These are phyloP conservation scores for Tribolium madens DNA, from an alignment of 1,140 invertebrate genomes.

Conservation along the genomic window DNA sequence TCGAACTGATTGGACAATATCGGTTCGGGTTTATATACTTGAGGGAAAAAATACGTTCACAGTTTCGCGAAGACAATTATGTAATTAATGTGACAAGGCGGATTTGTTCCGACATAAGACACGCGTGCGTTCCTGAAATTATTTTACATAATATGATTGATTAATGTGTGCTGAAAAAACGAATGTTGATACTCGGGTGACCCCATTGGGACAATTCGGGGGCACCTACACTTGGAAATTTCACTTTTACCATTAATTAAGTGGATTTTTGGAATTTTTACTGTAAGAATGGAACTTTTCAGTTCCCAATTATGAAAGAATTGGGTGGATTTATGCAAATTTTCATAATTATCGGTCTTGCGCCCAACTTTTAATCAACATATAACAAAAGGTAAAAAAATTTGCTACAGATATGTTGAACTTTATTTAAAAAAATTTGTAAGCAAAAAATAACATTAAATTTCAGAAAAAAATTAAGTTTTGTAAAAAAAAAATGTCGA, in stretches of 20 bases:
- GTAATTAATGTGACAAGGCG: conserved; percentile 24
- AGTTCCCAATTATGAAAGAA: conserved; percentile 9
- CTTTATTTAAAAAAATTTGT: too few relatives aligned
- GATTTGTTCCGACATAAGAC: conserved; percentile 20
- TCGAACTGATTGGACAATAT: conserved; percentile 7
- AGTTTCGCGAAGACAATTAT: conserved; percentile 17
- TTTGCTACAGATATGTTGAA: too few relatives aligned
- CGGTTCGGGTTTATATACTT: background rate
- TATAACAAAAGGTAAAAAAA: too few relatives aligned
- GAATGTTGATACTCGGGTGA: conserved; percentile 11
- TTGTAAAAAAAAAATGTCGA: too few relatives aligned
- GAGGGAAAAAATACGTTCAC: conserved; percentile 6
- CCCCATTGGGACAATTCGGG: conserved; percentile 4
- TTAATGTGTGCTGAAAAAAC: background rate
- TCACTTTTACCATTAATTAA: conserved; percentile 35
- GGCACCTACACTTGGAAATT: conserved; percentile 3
- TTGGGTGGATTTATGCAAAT: background rate
- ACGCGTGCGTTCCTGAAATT: conserved; percentile 14
- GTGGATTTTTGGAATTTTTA: conserved; percentile 6
- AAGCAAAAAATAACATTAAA: too few relatives aligned
- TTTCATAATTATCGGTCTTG: background rate
- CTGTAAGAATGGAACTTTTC: background rate
- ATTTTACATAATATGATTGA: conserved; percentile 35
- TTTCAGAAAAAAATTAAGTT: too few relatives aligned
- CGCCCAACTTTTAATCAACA: too few relatives aligned